These are phyloP conservation scores for Macquaria australasica DNA, from an alignment of 2,113 vertebrate species.

Conservation along the genomic window DNA sequence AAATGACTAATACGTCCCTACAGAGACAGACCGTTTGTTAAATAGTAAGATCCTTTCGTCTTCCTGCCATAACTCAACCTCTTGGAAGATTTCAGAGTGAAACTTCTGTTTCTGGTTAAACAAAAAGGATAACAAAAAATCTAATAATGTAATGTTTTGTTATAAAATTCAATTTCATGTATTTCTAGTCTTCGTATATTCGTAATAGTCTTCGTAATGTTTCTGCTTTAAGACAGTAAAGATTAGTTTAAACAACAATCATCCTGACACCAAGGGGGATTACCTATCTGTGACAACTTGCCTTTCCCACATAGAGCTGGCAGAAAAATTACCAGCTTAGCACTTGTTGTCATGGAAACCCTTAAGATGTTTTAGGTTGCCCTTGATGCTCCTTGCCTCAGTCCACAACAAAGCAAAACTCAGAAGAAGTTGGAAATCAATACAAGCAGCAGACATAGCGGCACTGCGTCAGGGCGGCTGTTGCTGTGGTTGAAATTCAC, in stretches of 20 bases:
- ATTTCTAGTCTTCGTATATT: too few species aligned
- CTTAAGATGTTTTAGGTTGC: constrained; percentile 43
- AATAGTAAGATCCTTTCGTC: too few species aligned
- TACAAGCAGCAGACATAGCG: constrained; percentile 1
- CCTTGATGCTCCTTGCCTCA: constrained; percentile 55
- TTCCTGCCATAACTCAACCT: too few species aligned
- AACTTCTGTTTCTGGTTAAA: too few species aligned
- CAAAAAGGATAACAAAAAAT: too few species aligned
- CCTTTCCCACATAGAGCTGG: constrained; percentile 7
- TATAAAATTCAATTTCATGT: too few species aligned
- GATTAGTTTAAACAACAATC: neutral
- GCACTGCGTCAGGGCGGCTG: neutral
- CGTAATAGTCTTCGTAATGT: too few species aligned
- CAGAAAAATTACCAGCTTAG: constrained; percentile 13
- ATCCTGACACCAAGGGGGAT: constrained; percentile 23
- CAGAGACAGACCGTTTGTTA: too few species aligned
- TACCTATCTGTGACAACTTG: constrained; percentile 18
- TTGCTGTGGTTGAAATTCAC: constrained; percentile 54
- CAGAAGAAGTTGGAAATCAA: constrained; percentile 57
- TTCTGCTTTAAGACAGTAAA: too few species aligned
- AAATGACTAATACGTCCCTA: too few species aligned
- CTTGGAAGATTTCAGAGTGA: too few species aligned
- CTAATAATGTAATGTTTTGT: too few species aligned
- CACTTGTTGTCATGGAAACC: constrained; percentile 66
- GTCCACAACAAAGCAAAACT: constrained; percentile 55